Conservation (phyloP, 2,113 vertebrate genomes). For the Hippocampus zosterae region DNA sequence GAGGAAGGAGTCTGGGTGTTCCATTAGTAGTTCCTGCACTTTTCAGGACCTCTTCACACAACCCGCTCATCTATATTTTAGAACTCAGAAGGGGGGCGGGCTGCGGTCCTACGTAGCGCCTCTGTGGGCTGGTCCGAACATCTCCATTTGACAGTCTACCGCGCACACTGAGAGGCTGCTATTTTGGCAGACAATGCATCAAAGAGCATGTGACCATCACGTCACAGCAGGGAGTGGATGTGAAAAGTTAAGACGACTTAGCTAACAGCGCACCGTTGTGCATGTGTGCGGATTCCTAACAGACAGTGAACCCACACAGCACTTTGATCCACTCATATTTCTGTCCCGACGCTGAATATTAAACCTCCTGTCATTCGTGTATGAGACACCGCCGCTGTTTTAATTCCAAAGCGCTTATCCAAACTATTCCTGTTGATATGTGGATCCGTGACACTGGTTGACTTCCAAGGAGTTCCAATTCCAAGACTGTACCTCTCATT, state of each 20-base stretch:
- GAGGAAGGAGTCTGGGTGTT: constrained; percentile 23
- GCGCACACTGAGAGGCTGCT: constrained; percentile 18
- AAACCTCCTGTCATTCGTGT: constrained; percentile 53
- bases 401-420: background rate
- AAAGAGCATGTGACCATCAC: constrained; percentile 37
- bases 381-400: constrained; percentile 21
- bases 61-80: constrained; percentile 61
- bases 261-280: constrained; percentile 29
- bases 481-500: no score
- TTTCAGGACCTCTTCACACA: constrained; percentile 13
- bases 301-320: constrained; percentile 46
- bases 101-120: constrained; percentile 26
- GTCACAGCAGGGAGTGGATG: constrained; percentile 30
- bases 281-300: constrained; percentile 33
- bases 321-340: constrained; percentile 57
- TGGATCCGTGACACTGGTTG: no score
- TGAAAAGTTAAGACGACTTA: constrained; percentile 32
- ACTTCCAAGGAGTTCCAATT: no score
- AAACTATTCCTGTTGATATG: background rate
- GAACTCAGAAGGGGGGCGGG: constrained; percentile 32
- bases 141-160: constrained; percentile 35
- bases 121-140: constrained; percentile 30
- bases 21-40: constrained; percentile 47
- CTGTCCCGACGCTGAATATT: constrained; percentile 41
- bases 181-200: constrained; percentile 35